Base-by-base conservation (phyloP, 2,888 invertebrate species). In the Pristionchus entomophagus region DNA sequence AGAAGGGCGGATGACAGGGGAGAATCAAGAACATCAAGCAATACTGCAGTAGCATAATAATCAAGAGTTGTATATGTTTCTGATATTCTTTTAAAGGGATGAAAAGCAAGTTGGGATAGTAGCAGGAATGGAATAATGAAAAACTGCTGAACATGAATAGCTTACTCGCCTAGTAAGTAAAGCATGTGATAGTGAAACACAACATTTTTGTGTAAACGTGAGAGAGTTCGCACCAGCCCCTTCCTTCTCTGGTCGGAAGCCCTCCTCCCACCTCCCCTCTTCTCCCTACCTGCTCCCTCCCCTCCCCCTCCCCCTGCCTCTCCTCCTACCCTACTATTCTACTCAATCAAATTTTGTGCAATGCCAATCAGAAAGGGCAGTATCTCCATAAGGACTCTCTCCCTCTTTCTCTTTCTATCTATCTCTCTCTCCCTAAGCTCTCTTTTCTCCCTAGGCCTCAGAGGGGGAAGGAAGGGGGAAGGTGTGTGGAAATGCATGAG, bases 341-440 rank as follows among this genome's bases (percentile, higher is more conserved):
- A 84, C 65, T 84, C 83, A 84, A 84, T 84, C 83, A 84, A 84
- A 84, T 84, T 65, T 84, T 84, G 73, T 73, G 73, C 83, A 84
- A 62, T 65, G 83, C 83, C 83, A 84, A 84, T 84, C 83, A 84
- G 83, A 84, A 84, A 84, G 65, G 83, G 83, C 65, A 53, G 49
- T 59, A 49, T 26, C 10, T 53, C 51, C 51, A 53, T 49, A 49
- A 78, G 78, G 49, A 51, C 41, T 73, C 73, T 73, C 26, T 41
- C 73, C 8, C 73, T 41, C 41, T 26, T 5, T 22, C 10, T 29
- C 65, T 65, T 29, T 65, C 65, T 35, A n/a, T 41, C 41, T 26
- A 17, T 22, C 10, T 29, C 65, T 65, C 65, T 65, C 65, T 35
- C 26, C 35, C n/a, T n/a, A n/a, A n/a, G n/a, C n/a, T n/a, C n/a